Conservation (phyloP, 2,797 vertebrate genomes). For the Acomys russatus region DNA sequence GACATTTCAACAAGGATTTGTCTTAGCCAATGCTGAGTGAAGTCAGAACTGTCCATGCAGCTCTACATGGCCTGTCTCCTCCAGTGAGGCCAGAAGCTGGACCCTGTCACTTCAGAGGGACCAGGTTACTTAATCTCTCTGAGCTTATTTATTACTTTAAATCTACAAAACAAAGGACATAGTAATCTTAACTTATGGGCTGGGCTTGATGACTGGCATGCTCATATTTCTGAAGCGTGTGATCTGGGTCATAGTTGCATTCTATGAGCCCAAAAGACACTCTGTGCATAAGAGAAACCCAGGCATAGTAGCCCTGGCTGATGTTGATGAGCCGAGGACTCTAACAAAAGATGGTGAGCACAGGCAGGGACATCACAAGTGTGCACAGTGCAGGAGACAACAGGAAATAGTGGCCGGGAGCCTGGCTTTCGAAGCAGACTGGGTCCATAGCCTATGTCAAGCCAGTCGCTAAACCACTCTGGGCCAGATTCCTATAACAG, state of each 20-base stretch:
- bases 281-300: not conserved
- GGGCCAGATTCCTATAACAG: not conserved
- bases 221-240: not conserved
- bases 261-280: not conserved
- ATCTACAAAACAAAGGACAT: not conserved
- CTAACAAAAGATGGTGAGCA: not conserved
- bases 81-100: not conserved
- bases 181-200: not conserved
- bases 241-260: not conserved
- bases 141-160: not conserved
- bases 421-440: not conserved
- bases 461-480: not conserved
- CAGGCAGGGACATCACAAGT: not conserved
- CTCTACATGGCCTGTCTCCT: not conserved
- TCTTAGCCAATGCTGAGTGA: not conserved
- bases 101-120: not conserved
- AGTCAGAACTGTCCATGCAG: not conserved
- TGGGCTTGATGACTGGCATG: not conserved
- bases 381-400: not conserved
- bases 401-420: not conserved
- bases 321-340: not conserved
- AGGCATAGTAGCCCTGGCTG: not conserved
- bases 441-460: slow-evolving; percentile 5
- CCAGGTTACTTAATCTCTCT: slow-evolving; percentile 6
- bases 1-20: not conserved